These are phyloP conservation scores for Catharus ustulatus DNA, from an alignment of 2,797 vertebrate species.

Conservation along the genomic window DNA sequence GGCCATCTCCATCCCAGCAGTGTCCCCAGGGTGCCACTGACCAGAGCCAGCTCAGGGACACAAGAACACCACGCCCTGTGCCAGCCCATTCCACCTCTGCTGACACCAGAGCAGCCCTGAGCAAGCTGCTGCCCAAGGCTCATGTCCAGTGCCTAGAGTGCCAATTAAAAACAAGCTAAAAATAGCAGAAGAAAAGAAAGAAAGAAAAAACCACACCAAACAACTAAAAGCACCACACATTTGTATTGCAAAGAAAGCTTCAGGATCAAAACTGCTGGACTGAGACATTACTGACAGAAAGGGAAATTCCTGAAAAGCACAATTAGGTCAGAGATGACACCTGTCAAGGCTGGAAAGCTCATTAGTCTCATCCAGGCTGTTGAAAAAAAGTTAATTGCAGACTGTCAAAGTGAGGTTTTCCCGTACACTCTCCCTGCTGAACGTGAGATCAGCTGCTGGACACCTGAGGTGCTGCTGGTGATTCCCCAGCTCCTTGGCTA, in stretches of 20 bases:
- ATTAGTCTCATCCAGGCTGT: background rate
- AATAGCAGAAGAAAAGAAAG: background rate
- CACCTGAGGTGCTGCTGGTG: background rate
- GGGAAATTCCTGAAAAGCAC: background rate
- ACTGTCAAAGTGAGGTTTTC: background rate
- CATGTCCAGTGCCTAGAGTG: accelerated
- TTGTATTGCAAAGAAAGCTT: background rate
- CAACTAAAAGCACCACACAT: background rate
- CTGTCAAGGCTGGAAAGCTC: background rate
- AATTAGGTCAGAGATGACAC: background rate
- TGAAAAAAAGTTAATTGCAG: background rate
- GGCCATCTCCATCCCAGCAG: background rate
- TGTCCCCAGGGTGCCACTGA: accelerated
- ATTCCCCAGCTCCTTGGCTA: background rate
- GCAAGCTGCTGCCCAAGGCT: background rate
- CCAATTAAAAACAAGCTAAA: slow-evolving; percentile 25
- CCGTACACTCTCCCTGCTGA: background rate
- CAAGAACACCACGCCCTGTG: accelerated
- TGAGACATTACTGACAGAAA: background rate
- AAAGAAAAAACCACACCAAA: background rate
- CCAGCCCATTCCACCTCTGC: background rate
- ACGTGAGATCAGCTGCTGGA: background rate
- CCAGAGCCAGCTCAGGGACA: background rate
- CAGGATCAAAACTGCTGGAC: background rate
- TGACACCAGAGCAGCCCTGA: background rate